Evolutionary conservation across 2,888 invertebrate genomes (phyloP).

Genomic region (Ypsolopha scabrella): DNA sequence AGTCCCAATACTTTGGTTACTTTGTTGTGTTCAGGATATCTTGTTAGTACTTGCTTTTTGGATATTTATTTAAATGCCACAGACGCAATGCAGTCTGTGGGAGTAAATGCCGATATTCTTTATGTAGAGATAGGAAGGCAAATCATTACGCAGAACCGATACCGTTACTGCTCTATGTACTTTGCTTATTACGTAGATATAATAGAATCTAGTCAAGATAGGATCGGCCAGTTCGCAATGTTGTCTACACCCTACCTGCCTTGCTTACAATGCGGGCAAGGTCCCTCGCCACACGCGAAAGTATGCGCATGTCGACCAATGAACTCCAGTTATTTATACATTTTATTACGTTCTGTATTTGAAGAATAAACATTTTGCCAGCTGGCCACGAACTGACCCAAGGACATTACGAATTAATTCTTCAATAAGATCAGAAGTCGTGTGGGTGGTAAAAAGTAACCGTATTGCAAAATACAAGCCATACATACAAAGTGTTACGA

Average conservation of each 20-base stretch:
- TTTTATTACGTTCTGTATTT: not conserved
- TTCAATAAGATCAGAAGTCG: no score
- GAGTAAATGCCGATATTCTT: no score
- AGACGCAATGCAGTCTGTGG: no score
- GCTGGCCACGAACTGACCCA: no score
- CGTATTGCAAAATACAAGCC: no score
- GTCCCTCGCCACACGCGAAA: conserved; percentile 36
- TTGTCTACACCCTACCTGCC: not conserved
- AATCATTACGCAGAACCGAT: not conserved
- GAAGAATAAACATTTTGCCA: not conserved
- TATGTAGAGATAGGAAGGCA: not conserved
- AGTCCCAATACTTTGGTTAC: no score
- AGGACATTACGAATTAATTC: no score
- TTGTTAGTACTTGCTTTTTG: no score
- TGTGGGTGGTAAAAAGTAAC: no score
- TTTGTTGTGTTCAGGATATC: no score
- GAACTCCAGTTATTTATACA: conserved; percentile 7
- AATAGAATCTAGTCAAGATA: not conserved
- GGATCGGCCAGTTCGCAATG: not conserved
- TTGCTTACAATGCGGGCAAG: conserved; percentile 10
- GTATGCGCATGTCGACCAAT: conserved; percentile 35
- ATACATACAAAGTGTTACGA: no score
- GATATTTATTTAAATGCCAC: no score
- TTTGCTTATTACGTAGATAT: not conserved
- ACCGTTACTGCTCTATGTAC: not conserved